These are phyloP conservation scores for Malurus leucopterus DNA, from an alignment of 2,797 vertebrate species.

Conservation along the genomic window DNA sequence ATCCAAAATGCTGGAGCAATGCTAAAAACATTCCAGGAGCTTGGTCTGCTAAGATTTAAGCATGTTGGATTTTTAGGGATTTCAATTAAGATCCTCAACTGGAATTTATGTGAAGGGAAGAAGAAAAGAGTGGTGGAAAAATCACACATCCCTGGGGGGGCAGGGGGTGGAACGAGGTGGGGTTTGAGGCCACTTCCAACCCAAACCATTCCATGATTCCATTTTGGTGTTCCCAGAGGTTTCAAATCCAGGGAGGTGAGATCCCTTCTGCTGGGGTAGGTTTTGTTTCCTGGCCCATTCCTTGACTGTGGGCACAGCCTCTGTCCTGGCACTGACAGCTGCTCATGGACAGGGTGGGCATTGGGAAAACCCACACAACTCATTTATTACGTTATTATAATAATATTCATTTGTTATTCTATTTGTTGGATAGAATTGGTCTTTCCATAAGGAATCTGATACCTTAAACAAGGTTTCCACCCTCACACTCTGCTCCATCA, in stretches of 20 bases:
- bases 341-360: neutral
- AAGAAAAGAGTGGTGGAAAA: neutral
- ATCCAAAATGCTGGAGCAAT: neutral
- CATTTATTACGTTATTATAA: neutral
- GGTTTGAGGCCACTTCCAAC: neutral
- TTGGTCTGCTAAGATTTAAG: neutral
- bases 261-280: neutral
- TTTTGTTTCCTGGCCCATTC: neutral
- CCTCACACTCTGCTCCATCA: neutral
- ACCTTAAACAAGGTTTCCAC: neutral
- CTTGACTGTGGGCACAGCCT: neutral
- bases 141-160: neutral
- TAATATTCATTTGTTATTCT: too few relatives aligned
- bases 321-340: neutral
- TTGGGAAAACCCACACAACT: neutral
- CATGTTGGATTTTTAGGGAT: neutral
- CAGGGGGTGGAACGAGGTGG: neutral
- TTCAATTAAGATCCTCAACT: neutral
- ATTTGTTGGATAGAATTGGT: rapidly evolving
- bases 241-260: neutral
- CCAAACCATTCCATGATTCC: neutral
- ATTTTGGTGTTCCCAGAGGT: neutral
- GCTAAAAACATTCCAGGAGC: neutral
- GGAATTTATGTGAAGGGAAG: neutral
- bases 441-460: neutral